These are phyloP conservation scores for Melinopterus prodromus DNA, from an alignment of 2,888 invertebrate genomes.

Conservation along the genomic window DNA sequence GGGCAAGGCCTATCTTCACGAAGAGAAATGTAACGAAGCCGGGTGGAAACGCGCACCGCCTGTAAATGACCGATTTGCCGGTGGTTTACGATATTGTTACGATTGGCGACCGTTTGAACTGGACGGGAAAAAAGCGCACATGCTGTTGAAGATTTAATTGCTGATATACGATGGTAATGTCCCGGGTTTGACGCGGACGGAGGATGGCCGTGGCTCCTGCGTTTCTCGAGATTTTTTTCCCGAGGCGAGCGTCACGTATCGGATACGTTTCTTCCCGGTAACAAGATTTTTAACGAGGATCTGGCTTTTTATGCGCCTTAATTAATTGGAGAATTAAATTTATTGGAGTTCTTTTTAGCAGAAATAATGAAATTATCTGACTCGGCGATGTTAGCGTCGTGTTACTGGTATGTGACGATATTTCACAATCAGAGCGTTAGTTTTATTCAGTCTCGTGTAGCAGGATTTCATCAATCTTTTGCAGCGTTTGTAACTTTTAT, in stretches of 20 bases:
- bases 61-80: slow-evolving; percentile 48
- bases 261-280: not conserved
- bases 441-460: not conserved
- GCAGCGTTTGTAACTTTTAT: too few species aligned
- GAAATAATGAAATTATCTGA: not conserved
- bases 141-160: slow-evolving; percentile 43
- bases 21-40: slow-evolving; percentile 46
- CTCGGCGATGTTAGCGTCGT: not conserved
- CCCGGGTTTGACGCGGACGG: slow-evolving; percentile 27
- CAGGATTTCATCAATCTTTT: not conserved
- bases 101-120: slow-evolving; percentile 46
- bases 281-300: slow-evolving; percentile 4
- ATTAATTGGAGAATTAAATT: slow-evolving; percentile 4
- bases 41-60: slow-evolving; percentile 43
- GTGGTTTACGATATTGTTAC: slow-evolving; percentile 56
- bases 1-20: slow-evolving; percentile 26
- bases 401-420: not conserved
- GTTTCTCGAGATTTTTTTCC: slow-evolving; percentile 22
- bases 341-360: not conserved
- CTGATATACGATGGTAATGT: slow-evolving; percentile 30
- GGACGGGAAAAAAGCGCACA: slow-evolving; percentile 43
- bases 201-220: slow-evolving; percentile 5
- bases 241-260: not conserved
- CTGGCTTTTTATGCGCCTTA: not conserved
- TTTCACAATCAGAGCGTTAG: not conserved